Evolutionary conservation across 30 jellyfish, hydroid and myxozoan species (phyloP).

Genomic region (Hydra vulgaris): DNA sequence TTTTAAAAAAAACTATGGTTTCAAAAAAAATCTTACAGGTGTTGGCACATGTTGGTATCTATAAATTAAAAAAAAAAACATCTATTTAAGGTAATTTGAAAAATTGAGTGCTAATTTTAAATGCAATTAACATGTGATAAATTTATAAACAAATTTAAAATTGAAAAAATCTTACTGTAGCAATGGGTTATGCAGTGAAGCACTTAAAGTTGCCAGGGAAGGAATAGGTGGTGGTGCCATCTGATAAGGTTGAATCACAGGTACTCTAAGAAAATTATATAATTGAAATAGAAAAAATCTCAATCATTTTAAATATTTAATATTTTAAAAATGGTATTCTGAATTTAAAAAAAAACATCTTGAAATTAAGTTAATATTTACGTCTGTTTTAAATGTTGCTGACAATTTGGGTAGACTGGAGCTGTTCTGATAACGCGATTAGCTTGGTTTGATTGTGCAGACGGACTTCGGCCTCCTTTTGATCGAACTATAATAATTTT

Average conservation of each 20-base stretch:
- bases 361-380: no score
- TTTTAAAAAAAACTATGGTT: background rate
- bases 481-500: background rate
- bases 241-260: background rate
- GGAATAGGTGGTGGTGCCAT: background rate
- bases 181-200: background rate
- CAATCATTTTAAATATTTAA: no score
- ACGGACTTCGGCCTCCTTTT: background rate
- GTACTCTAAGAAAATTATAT: background rate
- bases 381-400: background rate
- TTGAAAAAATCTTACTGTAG: background rate
- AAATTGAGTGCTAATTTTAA: no score
- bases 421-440: background rate
- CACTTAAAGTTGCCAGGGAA: background rate
- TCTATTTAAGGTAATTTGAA: background rate
- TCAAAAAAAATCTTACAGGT: slow-evolving; percentile 1
- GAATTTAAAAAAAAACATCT: no score
- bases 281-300: no score
- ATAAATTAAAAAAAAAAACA: background rate
- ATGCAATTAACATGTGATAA: no score
- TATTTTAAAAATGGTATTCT: no score
- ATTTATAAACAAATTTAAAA: background rate
- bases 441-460: background rate
- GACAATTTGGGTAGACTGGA: background rate
- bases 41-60: slow-evolving; percentile 11